Base-by-base conservation (phyloP, 2,113 vertebrate genomes). In the Chionis minor region DNA sequence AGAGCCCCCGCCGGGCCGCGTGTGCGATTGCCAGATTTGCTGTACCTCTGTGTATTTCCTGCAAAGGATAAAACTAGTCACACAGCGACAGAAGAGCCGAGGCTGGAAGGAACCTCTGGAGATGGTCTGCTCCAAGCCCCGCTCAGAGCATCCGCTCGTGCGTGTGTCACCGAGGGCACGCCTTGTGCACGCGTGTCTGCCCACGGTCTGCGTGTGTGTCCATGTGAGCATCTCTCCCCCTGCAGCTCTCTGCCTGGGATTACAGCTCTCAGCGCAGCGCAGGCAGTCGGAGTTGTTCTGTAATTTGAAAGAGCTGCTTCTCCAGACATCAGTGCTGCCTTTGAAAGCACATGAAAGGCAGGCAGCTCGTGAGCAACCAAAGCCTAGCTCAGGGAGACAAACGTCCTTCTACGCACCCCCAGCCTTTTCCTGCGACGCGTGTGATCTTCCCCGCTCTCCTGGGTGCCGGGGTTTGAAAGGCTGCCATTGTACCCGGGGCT, bases 311-410 rank as follows among this genome's bases (percentile, higher is more conserved):
- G 69, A 59, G 82, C 65, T 81, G 79, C 89, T 81, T 38, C 96
- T 88, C 33, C 90, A 86, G 62, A 62, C 87, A 35, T 33, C 83
- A 66, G 55, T 2, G 14, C 75, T 72, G 71, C 66, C 87, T 91
- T 83, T 91, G 84, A 75, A 71, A 89, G 66, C 72, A 59, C 72
- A 45, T 69, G 77, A 89, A 91, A 94, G 88, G 59, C 24, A 62
- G 52, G 83, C 71, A 54, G 71, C 84, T 86, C 12, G 6, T 3
- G 63, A 86, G 88, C 44, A 80, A 47, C 85, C 81, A 63, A 85
- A 95, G 85, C 54, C 33, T 81, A 54, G 69, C 90, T 92, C 59
- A 30, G 70, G 90, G 88, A 87, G 88, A 69, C 69, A 63, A 65
- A 84, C 22, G 54, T 73, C 90, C 63, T 95, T 71, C 79, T 44